These are phyloP conservation scores for Microcaecilia unicolor DNA, from an alignment of 2,797 vertebrate genomes.

Conservation along the genomic window DNA sequence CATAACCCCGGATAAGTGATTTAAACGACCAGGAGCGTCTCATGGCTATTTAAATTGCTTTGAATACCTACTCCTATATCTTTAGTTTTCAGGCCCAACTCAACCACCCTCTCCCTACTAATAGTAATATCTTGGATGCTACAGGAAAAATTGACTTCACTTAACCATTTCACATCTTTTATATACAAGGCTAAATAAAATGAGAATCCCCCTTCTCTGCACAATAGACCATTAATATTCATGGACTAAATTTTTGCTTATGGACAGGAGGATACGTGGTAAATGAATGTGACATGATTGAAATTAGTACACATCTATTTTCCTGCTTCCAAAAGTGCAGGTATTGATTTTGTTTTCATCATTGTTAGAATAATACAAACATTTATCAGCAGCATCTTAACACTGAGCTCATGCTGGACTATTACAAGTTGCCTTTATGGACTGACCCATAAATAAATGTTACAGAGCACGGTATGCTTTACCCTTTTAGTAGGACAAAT, in stretches of 20 bases:
- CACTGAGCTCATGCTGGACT: conserved; percentile 29
- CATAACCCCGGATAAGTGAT: too few relatives aligned
- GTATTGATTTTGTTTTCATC: conserved; percentile 62
- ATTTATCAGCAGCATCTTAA: conserved; percentile 51
- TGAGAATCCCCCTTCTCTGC: too few relatives aligned
- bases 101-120: too few relatives aligned
- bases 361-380: conserved; percentile 45
- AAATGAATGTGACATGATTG: conserved; percentile 37
- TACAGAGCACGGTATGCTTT: conserved; percentile 7
- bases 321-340: conserved; percentile 40
- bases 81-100: too few relatives aligned
- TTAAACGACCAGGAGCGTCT: too few relatives aligned
- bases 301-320: conserved; percentile 33
- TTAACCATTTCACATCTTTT: too few relatives aligned
- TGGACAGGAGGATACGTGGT: conserved; percentile 25
- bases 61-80: too few relatives aligned
- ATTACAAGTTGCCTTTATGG: conserved; percentile 41
- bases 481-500: conserved; percentile 23
- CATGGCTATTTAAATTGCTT: too few relatives aligned
- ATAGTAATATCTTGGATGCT: too few relatives aligned
- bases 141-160: too few relatives aligned
- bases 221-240: conserved; percentile 21
- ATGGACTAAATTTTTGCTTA: conserved; percentile 16
- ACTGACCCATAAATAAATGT: conserved; percentile 43
- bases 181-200: too few relatives aligned